phyloP scores from a whole-genome alignment of 2,113 vertebrate species.

The Psittacula cyanocephala region DNA sequence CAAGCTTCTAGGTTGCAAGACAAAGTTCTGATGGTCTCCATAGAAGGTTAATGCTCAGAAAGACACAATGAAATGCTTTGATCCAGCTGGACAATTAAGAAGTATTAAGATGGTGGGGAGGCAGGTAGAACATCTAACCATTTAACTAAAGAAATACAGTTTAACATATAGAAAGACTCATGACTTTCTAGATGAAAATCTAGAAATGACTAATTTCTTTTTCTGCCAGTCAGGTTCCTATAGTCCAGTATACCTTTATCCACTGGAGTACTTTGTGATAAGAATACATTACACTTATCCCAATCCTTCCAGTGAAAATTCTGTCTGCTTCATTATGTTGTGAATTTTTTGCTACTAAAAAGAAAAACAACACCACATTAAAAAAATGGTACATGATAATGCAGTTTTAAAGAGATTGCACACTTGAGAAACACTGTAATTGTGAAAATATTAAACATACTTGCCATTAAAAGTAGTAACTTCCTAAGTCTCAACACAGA shows the following conservation, averaged over 20 bases:
- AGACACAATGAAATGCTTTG: background rate
- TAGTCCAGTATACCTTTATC: constrained; percentile 82
- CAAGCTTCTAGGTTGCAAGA: background rate
- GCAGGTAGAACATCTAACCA: background rate
- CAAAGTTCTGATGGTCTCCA: background rate
- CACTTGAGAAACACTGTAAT: background rate
- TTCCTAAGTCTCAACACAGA: background rate
- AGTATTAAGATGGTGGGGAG: background rate
- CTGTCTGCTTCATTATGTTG: constrained; percentile 68
- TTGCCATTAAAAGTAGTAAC: background rate
- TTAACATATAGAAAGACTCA: background rate
- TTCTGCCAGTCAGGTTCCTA: background rate
- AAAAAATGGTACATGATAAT: background rate
- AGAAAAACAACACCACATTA: background rate
- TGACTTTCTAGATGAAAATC: background rate
- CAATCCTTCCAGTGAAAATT: constrained; percentile 84
- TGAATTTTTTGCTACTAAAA: constrained; percentile 75
- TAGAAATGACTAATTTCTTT: background rate
- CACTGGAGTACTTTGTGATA: constrained; percentile 87
- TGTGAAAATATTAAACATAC: background rate
- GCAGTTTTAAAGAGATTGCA: background rate
- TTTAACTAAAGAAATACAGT: background rate
- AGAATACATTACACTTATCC: constrained; percentile 86
- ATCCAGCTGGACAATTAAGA: background rate
- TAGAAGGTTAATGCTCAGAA: background rate